Base-by-base conservation (phyloP, 2,113 vertebrate species). In the Solenodon paradoxus region DNA sequence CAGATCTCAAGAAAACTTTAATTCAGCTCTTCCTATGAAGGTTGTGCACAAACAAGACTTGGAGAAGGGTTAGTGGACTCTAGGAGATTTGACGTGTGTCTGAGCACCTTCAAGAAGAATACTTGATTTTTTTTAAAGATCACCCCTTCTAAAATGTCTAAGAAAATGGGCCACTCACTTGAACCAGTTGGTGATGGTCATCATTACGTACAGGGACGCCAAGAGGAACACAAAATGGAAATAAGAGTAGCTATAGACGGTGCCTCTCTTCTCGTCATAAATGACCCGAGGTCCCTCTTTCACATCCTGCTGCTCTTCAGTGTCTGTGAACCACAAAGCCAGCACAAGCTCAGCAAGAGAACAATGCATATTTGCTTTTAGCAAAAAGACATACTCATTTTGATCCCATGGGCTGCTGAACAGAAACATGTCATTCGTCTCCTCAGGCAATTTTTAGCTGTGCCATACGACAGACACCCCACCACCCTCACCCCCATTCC, bases 121-220 rank as follows among this genome's bases (percentile, higher is more conserved):
- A 87, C 47, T 32, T 55, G 38, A 13, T 17, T 42, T 24, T 49
- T 55, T n/a, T 35, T 9, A 79, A 79, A 47, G 47, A 53, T 9
- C 38, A 1, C 7, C 12, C 16, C 81, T 47, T 77, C 40, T 61
- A 17, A 75, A 85, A 40, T n/a, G 22, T 32, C 61, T 55, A 51
- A 57, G 75, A 38, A 17, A 26, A 72, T 0, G 12, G 20, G 61
- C 38, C 11, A 99, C 99, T 99, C 98, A 99, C 99, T 99, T 99
- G 98, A 99, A 99, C 99, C 99, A 99, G 94, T 99, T 99, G 97
- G 99, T 99, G 94, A 99, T 98, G 0, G 99, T 99, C 99, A 99
- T 99, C 99, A 99, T 99, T 97, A 99, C 98, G 0, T 99, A 99
- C 12, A 99, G 99, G 0, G 99, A 99, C 51, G 99, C 99, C 93